Base-by-base conservation (phyloP, 2,888 invertebrate species). In the Lasioglossum calceatum region DNA sequence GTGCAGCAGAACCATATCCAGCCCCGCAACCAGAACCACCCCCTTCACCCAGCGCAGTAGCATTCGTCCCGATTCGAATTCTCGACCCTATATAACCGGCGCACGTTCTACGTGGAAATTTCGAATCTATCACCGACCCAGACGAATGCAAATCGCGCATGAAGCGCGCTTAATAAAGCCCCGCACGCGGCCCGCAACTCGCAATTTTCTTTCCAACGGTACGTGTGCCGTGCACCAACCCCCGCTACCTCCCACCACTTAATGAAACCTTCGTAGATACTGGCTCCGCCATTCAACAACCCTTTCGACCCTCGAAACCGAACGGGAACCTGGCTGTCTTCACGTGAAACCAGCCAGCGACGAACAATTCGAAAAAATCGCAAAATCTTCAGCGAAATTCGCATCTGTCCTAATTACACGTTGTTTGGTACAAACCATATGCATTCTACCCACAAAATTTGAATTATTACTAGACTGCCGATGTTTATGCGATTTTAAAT, bases 61-160 rank as follows among this genome's bases (percentile, higher is more conserved):
- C 75, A 81, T 89, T 89, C 84, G 91, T 87, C 91, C 90, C 87
- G 81, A 89, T 92, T 90, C 88, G 87, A 83, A 86, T 90, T 82
- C 85, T 90, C 91, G 87, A 82, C 85, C 84, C 88, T 90, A 87
- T 84, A 91, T 91, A 91, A 84, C 89, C 91, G 85, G 81, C 87
- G 87, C 92, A 91, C 91, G 87, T 90, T 87, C 91, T 90, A 91
- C 87, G 86, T 90, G 90, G 90, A 87, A 92, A 92, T 92, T 92
- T 92, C 89, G 77, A 92, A 92, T 92, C 91, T 89, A 92, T 92
- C 91, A 87, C 83, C 90, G 86, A 92, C 84, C 90, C 91, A 92
- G 92, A 87, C 92, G 92, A 92, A 91, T 92, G 92, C 92, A 91
- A 92, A 92, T 92, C 89, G 88, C 87, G 88, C 88, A 92, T 91